Evolutionary conservation across 2,797 vertebrate species (phyloP).

Genomic region (Merluccius polli): DNA sequence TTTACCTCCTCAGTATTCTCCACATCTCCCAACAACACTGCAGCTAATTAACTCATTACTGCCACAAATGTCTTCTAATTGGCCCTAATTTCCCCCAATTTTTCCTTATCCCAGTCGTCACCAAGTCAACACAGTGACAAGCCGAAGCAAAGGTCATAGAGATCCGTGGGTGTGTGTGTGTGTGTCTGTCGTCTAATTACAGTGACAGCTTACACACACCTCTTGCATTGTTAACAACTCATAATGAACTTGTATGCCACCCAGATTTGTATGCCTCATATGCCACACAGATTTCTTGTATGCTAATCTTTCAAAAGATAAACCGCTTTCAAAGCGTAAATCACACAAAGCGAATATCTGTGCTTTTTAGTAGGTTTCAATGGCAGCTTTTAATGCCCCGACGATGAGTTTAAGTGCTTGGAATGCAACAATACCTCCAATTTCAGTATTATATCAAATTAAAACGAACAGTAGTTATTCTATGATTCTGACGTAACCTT

Average conservation of each 20-base stretch:
- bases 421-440: not conserved
- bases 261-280: not conserved
- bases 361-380: not conserved
- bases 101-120: constrained; percentile 46
- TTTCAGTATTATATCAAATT: not conserved
- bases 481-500: not conserved
- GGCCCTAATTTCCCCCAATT: constrained; percentile 65
- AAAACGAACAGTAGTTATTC: not conserved
- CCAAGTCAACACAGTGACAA: not conserved
- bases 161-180: not conserved
- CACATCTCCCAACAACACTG: not conserved
- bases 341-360: not conserved
- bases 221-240: not conserved
- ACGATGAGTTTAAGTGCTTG: not conserved
- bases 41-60: constrained; percentile 45
- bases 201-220: not conserved
- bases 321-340: not conserved
- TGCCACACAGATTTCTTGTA: not conserved
- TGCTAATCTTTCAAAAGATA: not conserved
- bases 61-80: constrained; percentile 65
- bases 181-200: not conserved
- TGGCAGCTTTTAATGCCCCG: not conserved
- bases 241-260: not conserved
- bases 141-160: not conserved
- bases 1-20: constrained; percentile 18